Conservation (phyloP, 2,888 invertebrate species). For the Amphipoea lucens region DNA sequence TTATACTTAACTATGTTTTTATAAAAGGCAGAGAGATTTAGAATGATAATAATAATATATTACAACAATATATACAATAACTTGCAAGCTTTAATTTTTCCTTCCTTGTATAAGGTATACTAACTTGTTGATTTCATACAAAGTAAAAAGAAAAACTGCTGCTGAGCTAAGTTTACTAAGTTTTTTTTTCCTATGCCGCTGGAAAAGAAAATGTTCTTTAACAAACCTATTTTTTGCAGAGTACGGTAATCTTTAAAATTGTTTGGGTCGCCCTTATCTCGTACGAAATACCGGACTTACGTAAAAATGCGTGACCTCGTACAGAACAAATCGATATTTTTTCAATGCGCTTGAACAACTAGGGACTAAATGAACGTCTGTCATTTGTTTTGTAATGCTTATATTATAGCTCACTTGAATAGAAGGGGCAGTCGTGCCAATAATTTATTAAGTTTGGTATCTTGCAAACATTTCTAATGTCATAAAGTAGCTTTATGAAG, state of each 20-base stretch:
- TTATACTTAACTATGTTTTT: conserved; percentile 27
- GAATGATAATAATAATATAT: neutral
- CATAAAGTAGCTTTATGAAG: conserved; percentile 42
- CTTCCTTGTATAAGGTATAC: neutral
- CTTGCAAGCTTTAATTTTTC: neutral
- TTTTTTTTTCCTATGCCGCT: conserved; percentile 18
- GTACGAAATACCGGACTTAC: conserved; percentile 36
- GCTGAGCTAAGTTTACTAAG: conserved; percentile 3
- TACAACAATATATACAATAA: neutral
- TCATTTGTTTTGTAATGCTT: conserved; percentile 42
- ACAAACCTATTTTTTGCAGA: conserved; percentile 29
- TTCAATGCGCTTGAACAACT: conserved; percentile 31
- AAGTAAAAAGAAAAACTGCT: conserved; percentile 19
- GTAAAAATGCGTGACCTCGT: conserved; percentile 55
- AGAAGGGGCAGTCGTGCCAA: conserved; percentile 20
- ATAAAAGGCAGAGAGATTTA: conserved; percentile 2
- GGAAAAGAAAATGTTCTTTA: conserved; percentile 33
- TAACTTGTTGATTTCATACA: conserved; percentile 12
- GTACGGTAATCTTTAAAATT: conserved; percentile 49
- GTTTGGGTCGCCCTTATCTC: conserved; percentile 39
- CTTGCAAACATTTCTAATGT: conserved; percentile 45
- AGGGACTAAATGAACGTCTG: conserved; percentile 31
- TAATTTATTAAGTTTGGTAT: conserved; percentile 46
- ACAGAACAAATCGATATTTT: conserved; percentile 51
- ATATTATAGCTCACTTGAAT: conserved; percentile 15